A percentile compares a stretch with the other conserved stretches of the same genome.
phyloP scores from a whole-genome alignment of 2,888 invertebrate genomes.

The Drosophila rellima region DNA sequence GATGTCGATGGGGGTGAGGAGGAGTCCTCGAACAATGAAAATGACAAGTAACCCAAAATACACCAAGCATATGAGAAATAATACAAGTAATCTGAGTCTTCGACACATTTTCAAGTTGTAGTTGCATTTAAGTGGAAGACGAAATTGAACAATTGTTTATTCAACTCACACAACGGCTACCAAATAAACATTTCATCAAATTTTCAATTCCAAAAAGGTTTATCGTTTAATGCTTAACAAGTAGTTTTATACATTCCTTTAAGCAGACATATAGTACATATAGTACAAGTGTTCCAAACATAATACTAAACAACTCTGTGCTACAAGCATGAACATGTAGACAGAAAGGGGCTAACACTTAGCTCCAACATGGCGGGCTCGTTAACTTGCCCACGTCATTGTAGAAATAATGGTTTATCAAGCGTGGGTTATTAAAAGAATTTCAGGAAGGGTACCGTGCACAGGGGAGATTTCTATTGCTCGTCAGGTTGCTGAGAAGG shows the following conservation, averaged over 20 bases:
- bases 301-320: constrained; percentile 67
- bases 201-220: constrained; percentile 45
- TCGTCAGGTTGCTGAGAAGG: constrained; percentile 14
- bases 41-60: constrained; percentile 40
- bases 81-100: constrained; percentile 9
- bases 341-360: constrained; percentile 22
- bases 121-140: constrained; percentile 9
- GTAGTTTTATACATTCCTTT: constrained; percentile 58
- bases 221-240: constrained; percentile 66
- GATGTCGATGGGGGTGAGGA: constrained; percentile 68
- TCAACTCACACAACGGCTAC: constrained; percentile 39
- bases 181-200: constrained; percentile 69
- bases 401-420: constrained; percentile 3
- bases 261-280: constrained; percentile 55
- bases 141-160: constrained; percentile 49
- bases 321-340: constrained; percentile 48
- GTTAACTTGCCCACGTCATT: constrained; percentile 1
- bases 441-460: constrained; percentile 17
- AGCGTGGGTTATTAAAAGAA: constrained; percentile 20
- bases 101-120: constrained; percentile 11
- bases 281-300: constrained; percentile 54
- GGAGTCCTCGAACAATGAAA: constrained; percentile 56
- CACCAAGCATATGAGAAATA: constrained; percentile 1
- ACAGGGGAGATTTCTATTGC: constrained; percentile 12
- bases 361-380: constrained; percentile 5